Evolutionary conservation across 2,113 vertebrate species (phyloP).

Genomic region (Anolis sagrei): DNA sequence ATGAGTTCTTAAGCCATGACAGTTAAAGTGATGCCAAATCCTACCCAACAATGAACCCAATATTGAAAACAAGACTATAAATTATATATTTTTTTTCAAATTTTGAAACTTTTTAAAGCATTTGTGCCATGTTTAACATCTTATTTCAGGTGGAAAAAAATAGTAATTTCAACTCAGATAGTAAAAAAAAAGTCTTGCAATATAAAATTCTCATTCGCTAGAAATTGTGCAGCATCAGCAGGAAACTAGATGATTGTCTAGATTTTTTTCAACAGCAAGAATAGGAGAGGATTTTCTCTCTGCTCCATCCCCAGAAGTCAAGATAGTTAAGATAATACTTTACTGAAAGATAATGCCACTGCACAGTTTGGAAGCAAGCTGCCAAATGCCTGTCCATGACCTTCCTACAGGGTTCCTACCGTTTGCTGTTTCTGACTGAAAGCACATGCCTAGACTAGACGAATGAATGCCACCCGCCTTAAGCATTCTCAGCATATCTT

Average conservation of each 20-base stretch:
- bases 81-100: too few relatives aligned
- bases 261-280: background rate
- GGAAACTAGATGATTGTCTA: background rate
- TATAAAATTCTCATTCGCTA: background rate
- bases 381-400: background rate
- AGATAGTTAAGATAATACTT: background rate
- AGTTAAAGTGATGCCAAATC: too few relatives aligned
- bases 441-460: conserved; percentile 12
- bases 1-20: too few relatives aligned
- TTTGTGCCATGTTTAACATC: background rate
- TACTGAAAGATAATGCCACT: background rate
- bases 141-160: background rate
- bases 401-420: conserved; percentile 1
- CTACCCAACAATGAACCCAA: too few relatives aligned
- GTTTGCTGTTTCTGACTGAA: conserved; percentile 15
- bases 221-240: background rate
- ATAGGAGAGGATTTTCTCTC: background rate
- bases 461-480: conserved; percentile 31
- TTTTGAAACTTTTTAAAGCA: too few relatives aligned
- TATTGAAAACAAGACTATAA: too few relatives aligned
- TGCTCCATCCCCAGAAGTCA: background rate
- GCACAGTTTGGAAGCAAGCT: background rate
- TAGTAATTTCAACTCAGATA: background rate
- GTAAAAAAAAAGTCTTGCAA: too few relatives aligned
- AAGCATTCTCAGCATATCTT: conserved; percentile 39